Evolutionary conservation across 2,797 vertebrate genomes (phyloP), one percentile per base, ranked within the genome.

Genomic region (Phyllotis vaccarum): DNA sequence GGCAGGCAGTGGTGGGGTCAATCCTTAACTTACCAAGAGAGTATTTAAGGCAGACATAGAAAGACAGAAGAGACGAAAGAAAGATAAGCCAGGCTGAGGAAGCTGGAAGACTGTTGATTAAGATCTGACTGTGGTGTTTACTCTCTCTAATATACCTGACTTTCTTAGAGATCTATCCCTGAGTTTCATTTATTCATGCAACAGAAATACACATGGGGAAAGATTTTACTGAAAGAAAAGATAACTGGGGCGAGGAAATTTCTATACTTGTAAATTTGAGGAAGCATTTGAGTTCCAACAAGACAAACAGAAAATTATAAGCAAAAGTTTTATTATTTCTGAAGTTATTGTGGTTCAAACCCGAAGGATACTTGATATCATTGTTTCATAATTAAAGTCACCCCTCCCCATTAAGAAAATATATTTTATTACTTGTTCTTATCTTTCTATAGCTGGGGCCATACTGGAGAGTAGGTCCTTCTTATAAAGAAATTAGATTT

Each of bases 381-480:
- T 98, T 97, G 95, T 98, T 99, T 98, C 98, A 98, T 98, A 98
- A 98, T 98, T 98, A 98, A 98, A 98, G 98, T 99, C 98, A 97
- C 97, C 97, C 98, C 79, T 98, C 97, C 97, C 98, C 75, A 43
- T 94, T 98, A 98, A 98, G 97, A 98, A 98, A 98, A 98, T 98
- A 98, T 97, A 98, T 97, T 97, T 98, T 92, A 93, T 74, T 43
- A 92, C 97, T 79, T 98, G 98, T 98, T 96, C 95, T 97, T 98
- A 97, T 98, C 94, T 49, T 93, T 86, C 93, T 95, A 92, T 96
- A 97, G 66, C 94, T 97, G 72, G 87, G 96, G 95, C 22, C 96
- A 91, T 91, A 97, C 94, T 95, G 95, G 93, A 98, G 96, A 85
- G 2, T 5, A 85, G 37, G 86, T 96, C 70, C 86, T 97, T 94